phyloP scores from a whole-genome alignment of 2,113 vertebrate genomes.

The Myiozetetes cayanensis region DNA sequence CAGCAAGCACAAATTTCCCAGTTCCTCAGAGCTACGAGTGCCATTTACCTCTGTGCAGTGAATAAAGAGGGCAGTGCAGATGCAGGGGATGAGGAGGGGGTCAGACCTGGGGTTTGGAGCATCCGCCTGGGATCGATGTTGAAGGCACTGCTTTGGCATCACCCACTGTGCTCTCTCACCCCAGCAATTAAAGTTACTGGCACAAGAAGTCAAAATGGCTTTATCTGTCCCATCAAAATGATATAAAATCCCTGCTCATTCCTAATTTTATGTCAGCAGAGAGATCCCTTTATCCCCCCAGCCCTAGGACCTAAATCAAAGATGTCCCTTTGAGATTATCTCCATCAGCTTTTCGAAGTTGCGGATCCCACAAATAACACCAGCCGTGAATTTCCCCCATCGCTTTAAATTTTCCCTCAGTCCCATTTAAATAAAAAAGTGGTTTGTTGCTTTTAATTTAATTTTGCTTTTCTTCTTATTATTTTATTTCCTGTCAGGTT shows the following conservation, averaged over 20 bases:
- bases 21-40: background rate
- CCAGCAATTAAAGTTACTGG: background rate
- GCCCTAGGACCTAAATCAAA: background rate
- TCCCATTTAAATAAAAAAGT: background rate
- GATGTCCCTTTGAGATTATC: background rate
- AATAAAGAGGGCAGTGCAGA: background rate
- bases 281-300: background rate
- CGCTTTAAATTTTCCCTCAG: background rate
- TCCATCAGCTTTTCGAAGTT: background rate
- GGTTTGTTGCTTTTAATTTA: background rate
- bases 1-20: constrained; percentile 42
- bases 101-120: background rate
- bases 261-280: background rate
- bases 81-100: background rate
- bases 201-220: background rate
- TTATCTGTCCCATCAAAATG: background rate
- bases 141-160: background rate
- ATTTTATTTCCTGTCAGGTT: background rate
- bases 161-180: background rate
- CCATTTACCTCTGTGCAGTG: background rate
- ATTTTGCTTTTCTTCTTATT: background rate
- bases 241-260: background rate
- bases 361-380: background rate
- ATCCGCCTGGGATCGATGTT: background rate
- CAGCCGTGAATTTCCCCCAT: background rate